Percentiles rank a stretch among this genome's conserved stretches.
These are phyloP conservation scores for Eristalinus sepulchralis DNA, from an alignment of 2,888 invertebrate species.

Conservation along the genomic window DNA sequence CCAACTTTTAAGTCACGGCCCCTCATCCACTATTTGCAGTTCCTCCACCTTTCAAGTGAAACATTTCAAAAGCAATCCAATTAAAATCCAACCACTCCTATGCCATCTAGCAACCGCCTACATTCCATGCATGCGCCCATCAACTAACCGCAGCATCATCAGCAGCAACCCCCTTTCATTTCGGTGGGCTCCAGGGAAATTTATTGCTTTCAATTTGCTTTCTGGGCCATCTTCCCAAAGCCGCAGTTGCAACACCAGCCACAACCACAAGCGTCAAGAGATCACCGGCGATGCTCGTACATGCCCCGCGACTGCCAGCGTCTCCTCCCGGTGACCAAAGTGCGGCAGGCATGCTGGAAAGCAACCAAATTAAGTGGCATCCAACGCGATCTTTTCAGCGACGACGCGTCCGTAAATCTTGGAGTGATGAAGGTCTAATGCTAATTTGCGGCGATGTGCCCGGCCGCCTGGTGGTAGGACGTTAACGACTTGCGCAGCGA, in stretches of 20 bases:
- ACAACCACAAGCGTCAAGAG: background rate
- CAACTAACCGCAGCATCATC: background rate
- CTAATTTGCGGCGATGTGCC: conserved; percentile 28
- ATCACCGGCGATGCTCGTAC: background rate
- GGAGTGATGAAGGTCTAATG: conserved; percentile 43
- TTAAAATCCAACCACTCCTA: background rate
- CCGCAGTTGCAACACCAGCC: background rate
- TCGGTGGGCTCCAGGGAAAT: conserved; percentile 41
- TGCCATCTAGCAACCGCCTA: background rate
- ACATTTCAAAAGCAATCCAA: background rate
- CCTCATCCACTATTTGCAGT: too few relatives aligned
- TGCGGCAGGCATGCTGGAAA: background rate
- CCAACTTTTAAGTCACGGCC: too few relatives aligned
- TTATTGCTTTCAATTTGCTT: conserved; percentile 59
- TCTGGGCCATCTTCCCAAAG: conserved; percentile 45
- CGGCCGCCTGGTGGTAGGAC: conserved; percentile 13
- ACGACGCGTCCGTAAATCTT: background rate
- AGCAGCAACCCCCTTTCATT: background rate
- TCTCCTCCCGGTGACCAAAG: background rate
- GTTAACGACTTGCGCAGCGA: conserved; percentile 4
- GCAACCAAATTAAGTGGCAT: background rate
- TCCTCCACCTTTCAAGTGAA: background rate
- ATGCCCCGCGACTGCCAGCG: background rate
- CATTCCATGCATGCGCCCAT: background rate
- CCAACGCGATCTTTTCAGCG: background rate